Conservation (phyloP, 2,797 vertebrate species). For the Gephyroberyx darwinii region DNA sequence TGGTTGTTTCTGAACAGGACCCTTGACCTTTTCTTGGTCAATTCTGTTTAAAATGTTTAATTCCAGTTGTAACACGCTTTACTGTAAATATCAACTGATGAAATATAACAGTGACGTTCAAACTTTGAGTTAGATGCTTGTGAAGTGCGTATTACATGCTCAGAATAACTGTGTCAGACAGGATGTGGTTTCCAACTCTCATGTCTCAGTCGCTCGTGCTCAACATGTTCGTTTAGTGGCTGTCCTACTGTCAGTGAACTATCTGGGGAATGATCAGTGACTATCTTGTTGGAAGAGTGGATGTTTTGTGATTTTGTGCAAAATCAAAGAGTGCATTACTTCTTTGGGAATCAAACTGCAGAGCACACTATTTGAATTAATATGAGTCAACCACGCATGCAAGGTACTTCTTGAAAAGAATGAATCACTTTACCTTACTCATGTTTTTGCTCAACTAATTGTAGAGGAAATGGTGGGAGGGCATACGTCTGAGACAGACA, state of each 20-base stretch:
- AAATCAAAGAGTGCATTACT: neutral
- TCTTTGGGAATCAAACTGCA: neutral
- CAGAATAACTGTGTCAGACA: conserved; percentile 56
- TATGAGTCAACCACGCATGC: neutral
- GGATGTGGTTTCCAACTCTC: conserved; percentile 69
- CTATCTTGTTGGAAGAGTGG: neutral
- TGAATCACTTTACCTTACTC: neutral
- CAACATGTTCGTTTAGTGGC: neutral
- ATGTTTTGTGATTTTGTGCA: neutral
- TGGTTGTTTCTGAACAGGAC: neutral
- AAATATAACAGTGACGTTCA: conserved; percentile 37
- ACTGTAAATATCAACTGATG: conserved; percentile 48
- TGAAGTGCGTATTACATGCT: conserved; percentile 61
- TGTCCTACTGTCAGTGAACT: neutral
- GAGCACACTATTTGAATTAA: neutral
- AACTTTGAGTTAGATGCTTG: conserved; percentile 54
- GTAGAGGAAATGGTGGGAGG: conserved; percentile 54
- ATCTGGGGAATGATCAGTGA: neutral
- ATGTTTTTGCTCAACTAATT: neutral
- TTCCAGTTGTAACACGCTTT: conserved; percentile 49
- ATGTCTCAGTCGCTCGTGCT: conserved; percentile 25
- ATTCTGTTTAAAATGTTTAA: neutral
- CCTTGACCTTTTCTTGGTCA: neutral
- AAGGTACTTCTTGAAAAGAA: neutral
- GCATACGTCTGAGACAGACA: conserved; percentile 5